Base-by-base conservation (phyloP, 2,113 vertebrate species). In the Hystrix brachyura region DNA sequence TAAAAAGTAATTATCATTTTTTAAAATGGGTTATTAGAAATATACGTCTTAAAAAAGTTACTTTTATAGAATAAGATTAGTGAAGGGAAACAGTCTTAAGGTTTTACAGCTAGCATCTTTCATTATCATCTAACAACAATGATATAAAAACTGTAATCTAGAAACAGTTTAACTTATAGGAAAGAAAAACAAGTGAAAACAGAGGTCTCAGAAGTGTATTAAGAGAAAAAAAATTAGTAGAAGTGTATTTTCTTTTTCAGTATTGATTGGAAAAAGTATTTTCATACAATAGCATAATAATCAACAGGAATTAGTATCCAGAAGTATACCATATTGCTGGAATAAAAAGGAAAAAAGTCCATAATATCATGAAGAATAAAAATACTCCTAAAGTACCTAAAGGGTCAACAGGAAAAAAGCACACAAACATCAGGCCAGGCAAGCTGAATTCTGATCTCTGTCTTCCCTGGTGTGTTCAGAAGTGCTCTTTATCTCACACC, bases 211-310 rank as follows among this genome's bases (percentile, higher is more conserved):
- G 86, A 89, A 14, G 3, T 91, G 23, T 87, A 87, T 83, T 0
- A 62, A 72, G 32, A 76, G 34, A n/a, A 62, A 86, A 91, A 93
- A 74, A 18, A 64, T 64, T 74, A 94, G 60, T 79, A 17, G 25
- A 91, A 80, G 5, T 55, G 0, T 83, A 64, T 62, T 94, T 91
- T 67, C 17, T 43, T 64, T 86, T 59, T 83, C 34, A 92, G 21
- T 81, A 18, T 94, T 92, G 71, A 94, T 34, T 71, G 29, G 12
- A 95, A 90, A 79, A 95, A 90, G 72, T n/a, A n/a, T 64, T 82
- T 96, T 91, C 25, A 94, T n/a, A 57, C 27, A 96, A 92, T 59
- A 7, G 4, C 65, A 9, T 87, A 87, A 93, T 55, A 67, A 97
- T 84, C 53, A 88, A 87, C 0, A 67, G 43, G 38, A 94, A 88